Conservation (phyloP, 2,797 vertebrate species). For the Telmatherina bonti region DNA sequence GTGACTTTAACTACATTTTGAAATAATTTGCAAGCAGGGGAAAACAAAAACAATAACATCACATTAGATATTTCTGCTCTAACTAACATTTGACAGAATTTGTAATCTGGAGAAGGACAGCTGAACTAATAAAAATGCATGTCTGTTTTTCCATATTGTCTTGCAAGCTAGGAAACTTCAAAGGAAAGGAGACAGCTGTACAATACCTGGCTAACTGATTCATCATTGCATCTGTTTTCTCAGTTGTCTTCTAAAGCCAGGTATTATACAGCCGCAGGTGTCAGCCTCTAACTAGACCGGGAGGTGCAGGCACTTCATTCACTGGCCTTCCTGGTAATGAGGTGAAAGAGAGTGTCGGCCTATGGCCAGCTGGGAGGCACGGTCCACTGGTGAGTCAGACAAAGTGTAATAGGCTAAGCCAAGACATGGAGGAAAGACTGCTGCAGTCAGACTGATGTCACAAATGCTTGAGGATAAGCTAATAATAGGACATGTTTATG, state of each 20-base stretch:
- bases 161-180: constrained; percentile 24
- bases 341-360: constrained; percentile 73
- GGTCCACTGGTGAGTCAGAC: constrained; percentile 79
- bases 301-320: constrained; percentile 66
- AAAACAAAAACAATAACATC: constrained; percentile 4
- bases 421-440: constrained; percentile 68
- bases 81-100: constrained; percentile 26
- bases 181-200: constrained; percentile 36
- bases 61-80: constrained; percentile 39
- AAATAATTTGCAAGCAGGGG: constrained; percentile 15
- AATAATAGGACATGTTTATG: constrained; percentile 81
- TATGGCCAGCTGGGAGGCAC: constrained; percentile 75
- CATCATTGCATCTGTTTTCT: constrained; percentile 60
- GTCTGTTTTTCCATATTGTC: constrained; percentile 36
- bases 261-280: constrained; percentile 69
- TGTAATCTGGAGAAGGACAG: constrained; percentile 44
- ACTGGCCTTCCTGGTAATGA: constrained; percentile 76
- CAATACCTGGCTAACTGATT: constrained; percentile 47
- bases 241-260: constrained; percentile 53
- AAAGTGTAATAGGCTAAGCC: constrained; percentile 74
- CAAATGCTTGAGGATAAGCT: constrained; percentile 74
- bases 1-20: constrained; percentile 29
- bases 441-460: constrained; percentile 74
- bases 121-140: constrained; percentile 44
- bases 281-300: constrained; percentile 68